Evolutionary conservation across 2,113 vertebrate genomes (phyloP).

Genomic region (Ailurus styani): DNA sequence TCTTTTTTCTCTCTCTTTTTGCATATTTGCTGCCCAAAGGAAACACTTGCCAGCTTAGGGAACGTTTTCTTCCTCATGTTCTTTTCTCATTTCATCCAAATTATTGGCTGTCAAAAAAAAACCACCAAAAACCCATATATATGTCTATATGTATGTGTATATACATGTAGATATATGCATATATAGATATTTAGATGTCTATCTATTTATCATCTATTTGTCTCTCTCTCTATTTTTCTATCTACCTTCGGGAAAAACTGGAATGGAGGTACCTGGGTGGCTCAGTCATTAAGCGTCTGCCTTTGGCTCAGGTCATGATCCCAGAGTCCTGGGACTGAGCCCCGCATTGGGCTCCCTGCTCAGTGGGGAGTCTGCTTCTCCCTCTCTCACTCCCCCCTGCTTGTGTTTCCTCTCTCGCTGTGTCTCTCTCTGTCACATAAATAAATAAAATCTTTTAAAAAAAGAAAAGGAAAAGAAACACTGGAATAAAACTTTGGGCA

Average conservation of each 20-base stretch:
- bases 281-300: too few species aligned
- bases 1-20: not conserved
- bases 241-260: not conserved
- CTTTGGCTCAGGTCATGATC: too few species aligned
- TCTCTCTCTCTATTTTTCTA: not conserved
- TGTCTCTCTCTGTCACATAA: too few species aligned
- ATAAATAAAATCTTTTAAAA: too few species aligned
- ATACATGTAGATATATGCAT: not conserved
- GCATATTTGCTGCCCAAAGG: not conserved
- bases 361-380: too few species aligned
- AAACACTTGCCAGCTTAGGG: not conserved
- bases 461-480: not conserved
- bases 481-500: not conserved
- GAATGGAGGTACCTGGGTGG: not conserved
- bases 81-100: not conserved
- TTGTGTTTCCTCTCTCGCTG: too few species aligned
- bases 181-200: not conserved
- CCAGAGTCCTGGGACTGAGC: too few species aligned
- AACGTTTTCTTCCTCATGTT: not conserved
- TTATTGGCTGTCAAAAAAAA: not conserved
- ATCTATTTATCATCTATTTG: not conserved
- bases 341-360: too few species aligned
- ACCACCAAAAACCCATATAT: too few species aligned
- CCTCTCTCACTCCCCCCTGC: too few species aligned
- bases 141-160: not conserved